Base-by-base conservation (phyloP, 2,888 invertebrate species). In the Crematogaster levior region DNA sequence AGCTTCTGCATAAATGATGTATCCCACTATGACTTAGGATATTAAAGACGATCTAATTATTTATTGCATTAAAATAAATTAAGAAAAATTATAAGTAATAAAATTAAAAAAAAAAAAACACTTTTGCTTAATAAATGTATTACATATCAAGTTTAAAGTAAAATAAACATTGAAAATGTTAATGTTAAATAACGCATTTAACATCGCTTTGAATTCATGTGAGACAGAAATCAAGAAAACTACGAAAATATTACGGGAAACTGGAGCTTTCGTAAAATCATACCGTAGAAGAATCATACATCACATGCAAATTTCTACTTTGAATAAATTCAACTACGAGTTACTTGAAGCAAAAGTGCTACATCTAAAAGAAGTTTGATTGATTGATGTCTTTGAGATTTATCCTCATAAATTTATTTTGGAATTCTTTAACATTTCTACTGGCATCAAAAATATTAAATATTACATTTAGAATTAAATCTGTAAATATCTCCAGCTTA, bases 1-100 rank as follows among this genome's bases (percentile, higher is more conserved):
- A 51, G 65, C 51, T 51, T 65, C n/a, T 75, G 37, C 65, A 27
- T 51, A 65, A 74, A 65, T 18, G 15, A 27, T 51, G 27, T 48
- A 48, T 48, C 37, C 34, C n/a, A 7, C 37, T 34, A 37, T 34
- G 48, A n/a, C 4, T 1, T n/a, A 15, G 3, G 27, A 27, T 27
- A 51, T 37, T 12, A 15, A 18, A 63, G 1, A 37, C 21, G 61
- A 34, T 46, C 48, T 51, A 46, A 61, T 60, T 30, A 5, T 61
- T 61, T 46, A 9, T n/a, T 30, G 5, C 9, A 46, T 74, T 61
- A 7, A 74, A 61, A 9, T 34, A 60, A 43, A 60, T 18, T 58
- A 10, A 21, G 30, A 58, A 9, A 3, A 43, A 43, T 3, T 15
- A 5, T 30, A n/a, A n/a, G n/a, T n/a, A 34, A 34, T 34, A 34